A percentile compares a stretch with the other conserved stretches of the same genome.
Evolutionary conservation across 2,888 invertebrate genomes (phyloP).

Genomic region (Kryphioiulus occultus): DNA sequence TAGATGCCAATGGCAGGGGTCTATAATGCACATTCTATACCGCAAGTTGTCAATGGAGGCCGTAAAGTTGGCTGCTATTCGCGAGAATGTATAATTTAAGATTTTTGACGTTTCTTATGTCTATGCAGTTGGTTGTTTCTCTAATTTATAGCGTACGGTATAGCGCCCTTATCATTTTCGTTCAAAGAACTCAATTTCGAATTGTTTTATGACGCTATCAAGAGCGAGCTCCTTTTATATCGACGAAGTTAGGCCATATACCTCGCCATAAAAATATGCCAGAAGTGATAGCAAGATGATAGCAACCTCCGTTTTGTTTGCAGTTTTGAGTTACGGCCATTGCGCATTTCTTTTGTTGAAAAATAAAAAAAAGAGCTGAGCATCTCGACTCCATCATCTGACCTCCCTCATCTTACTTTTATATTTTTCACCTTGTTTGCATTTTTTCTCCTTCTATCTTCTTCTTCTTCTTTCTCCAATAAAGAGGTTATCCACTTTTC

Average conservation of each 20-base stretch:
- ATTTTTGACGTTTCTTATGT: conserved; percentile 5
- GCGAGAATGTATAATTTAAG: conserved; percentile 5
- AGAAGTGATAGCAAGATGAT: conserved; percentile 5
- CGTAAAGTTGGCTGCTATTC: not conserved
- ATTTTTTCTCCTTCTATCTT: not conserved
- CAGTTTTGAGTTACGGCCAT: conserved; percentile 5
- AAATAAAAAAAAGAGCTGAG: not conserved
- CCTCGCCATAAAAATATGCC: conserved; percentile 5
- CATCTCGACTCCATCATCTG: not conserved
- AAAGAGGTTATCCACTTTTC: conserved; percentile 5
- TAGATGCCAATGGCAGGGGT: not conserved
- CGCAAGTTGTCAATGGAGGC: conserved; percentile 5
- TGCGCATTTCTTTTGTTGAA: not conserved
- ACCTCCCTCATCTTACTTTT: not conserved
- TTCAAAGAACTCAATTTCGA: conserved; percentile 5
- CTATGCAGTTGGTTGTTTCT: conserved; percentile 5
- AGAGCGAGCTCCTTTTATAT: not conserved
- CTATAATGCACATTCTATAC: not conserved
- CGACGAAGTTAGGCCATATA: not conserved
- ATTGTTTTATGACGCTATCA: conserved; percentile 5
- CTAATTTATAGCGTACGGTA: conserved; percentile 5
- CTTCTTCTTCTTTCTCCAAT: conserved; percentile 5
- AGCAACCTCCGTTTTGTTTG: conserved; percentile 5
- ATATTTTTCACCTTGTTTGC: conserved; percentile 5
- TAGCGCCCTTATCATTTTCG: conserved; percentile 5